Conservation (phyloP, 2,888 invertebrate genomes). For the Sarcophaga rosellei region DNA sequence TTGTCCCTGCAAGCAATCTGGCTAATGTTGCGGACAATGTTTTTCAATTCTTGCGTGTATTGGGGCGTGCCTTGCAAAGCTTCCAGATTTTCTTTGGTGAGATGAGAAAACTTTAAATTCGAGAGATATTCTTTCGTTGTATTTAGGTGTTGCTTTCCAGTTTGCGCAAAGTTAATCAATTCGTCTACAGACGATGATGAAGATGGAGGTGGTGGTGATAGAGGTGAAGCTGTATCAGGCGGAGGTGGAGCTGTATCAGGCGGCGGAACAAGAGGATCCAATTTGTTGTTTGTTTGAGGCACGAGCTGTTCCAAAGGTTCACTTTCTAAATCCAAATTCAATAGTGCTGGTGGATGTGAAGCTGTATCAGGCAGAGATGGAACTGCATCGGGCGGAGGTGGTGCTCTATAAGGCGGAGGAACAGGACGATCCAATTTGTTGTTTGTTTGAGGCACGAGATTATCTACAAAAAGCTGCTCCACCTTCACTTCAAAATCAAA, state of each 20-base stretch:
- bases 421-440: too few relatives aligned
- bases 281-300: not conserved
- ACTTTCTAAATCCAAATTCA: constrained; percentile 75
- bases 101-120: not conserved
- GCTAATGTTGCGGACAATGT: constrained; percentile 73
- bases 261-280: too few relatives aligned
- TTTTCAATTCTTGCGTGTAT: constrained; percentile 73
- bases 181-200: constrained; percentile 31
- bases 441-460: too few relatives aligned
- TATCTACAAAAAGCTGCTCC: not conserved
- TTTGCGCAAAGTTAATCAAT: constrained; percentile 73
- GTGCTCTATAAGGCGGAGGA: too few relatives aligned
- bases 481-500: not conserved
- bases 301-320: constrained; percentile 75
- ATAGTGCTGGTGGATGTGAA: not conserved
- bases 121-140: constrained; percentile 71
- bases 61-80: constrained; percentile 67
- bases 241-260: too few relatives aligned
- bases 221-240: too few relatives aligned
- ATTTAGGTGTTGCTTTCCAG: constrained; percentile 73
- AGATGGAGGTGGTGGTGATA: too few relatives aligned
- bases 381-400: not conserved
- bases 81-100: constrained; percentile 25
- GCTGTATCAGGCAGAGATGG: too few relatives aligned
- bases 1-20: constrained; percentile 73